Conservation (phyloP, 2,797 vertebrate species). For the Dicrostonyx torquatus region DNA sequence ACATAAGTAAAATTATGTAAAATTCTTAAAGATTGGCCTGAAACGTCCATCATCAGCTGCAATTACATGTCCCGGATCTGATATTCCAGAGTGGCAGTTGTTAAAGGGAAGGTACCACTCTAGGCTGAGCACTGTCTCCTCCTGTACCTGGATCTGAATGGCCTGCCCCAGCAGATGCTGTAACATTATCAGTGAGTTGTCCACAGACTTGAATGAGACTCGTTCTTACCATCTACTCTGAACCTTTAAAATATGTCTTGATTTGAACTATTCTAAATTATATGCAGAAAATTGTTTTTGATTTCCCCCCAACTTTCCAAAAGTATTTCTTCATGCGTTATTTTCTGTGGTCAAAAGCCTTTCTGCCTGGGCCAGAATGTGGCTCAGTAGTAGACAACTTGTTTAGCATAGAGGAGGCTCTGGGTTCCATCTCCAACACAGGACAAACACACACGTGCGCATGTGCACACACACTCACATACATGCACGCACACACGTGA, state of each 20-base stretch:
- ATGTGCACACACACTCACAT: not conserved
- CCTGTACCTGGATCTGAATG: not conserved
- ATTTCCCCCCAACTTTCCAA: not conserved
- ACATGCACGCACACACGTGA: not conserved
- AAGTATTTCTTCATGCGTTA: not conserved
- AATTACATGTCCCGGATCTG: not conserved
- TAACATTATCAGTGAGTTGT: not conserved
- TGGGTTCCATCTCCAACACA: not conserved
- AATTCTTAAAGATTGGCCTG: not conserved
- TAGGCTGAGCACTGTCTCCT: not conserved
- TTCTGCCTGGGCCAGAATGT: not conserved
- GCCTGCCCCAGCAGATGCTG: not conserved
- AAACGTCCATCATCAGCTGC: not conserved
- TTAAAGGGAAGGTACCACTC: not conserved
- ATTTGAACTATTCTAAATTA: slow-evolving; percentile 52
- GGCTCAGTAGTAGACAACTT: not conserved
- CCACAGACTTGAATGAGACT: not conserved
- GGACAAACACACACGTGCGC: not conserved
- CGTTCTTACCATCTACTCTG: not conserved
- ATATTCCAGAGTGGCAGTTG: not conserved
- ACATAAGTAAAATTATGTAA: not conserved
- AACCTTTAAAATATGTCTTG: not conserved
- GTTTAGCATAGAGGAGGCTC: not conserved
- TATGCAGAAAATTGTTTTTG: slow-evolving; percentile 26
- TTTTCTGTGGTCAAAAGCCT: slow-evolving; percentile 11